Evolutionary conservation across 2,113 vertebrate genomes (phyloP).

Genomic region (Scomber colias): DNA sequence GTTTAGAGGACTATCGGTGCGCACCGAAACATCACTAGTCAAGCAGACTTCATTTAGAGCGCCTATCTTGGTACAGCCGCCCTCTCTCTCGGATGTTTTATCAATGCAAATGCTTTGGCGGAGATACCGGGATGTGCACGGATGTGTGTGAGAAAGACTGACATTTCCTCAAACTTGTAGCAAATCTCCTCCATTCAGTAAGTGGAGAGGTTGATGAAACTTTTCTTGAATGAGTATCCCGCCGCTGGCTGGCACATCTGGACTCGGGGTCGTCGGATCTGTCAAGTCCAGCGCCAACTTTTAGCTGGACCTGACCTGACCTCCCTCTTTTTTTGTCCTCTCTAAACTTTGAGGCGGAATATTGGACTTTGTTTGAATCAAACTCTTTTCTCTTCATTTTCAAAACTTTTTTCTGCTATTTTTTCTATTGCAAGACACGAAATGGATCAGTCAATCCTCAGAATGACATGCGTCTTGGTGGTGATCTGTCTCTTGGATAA

Average conservation of each 20-base stretch:
- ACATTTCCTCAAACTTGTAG: constrained; percentile 54
- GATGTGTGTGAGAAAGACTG: constrained; percentile 56
- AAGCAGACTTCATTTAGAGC: constrained; percentile 65
- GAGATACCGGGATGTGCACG: constrained; percentile 60
- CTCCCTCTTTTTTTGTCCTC: constrained; percentile 13
- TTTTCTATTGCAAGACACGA: constrained; percentile 34
- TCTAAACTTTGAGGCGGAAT: constrained; percentile 48
- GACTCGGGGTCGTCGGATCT: constrained; percentile 59
- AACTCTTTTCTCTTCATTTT: constrained; percentile 22
- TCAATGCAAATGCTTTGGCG: constrained; percentile 53
- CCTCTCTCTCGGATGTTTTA: constrained; percentile 69
- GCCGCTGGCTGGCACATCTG: constrained; percentile 73
- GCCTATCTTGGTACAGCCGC: constrained; percentile 38
- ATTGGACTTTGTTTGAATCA: constrained; percentile 56
- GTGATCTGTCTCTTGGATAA: constrained; percentile 75
- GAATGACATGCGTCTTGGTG: constrained; percentile 74
- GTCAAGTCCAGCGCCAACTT: constrained; percentile 53
- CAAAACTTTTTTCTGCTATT: not conserved
- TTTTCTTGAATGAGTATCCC: constrained; percentile 77
- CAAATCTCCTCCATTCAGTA: constrained; percentile 41
- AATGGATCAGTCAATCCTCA: constrained; percentile 78
- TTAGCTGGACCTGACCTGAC: constrained; percentile 51
- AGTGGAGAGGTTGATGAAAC: constrained; percentile 65
- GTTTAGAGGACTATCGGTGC: constrained; percentile 78
- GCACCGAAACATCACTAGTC: constrained; percentile 73